phyloP scores from a whole-genome alignment of 2,888 invertebrate species.

The Achlya flavicornis region DNA sequence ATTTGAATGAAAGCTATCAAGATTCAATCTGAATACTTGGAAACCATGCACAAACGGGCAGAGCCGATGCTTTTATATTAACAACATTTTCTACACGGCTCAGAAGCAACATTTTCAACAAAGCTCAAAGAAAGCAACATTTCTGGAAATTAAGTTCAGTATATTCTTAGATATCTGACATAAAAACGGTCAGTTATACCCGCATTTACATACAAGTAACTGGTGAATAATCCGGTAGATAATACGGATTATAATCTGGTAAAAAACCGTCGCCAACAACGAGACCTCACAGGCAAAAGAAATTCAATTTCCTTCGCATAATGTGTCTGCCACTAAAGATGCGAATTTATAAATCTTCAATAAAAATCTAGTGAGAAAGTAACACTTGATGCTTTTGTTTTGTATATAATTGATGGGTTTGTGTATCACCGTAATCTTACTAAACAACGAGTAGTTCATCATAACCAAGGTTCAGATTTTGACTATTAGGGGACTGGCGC shows the following conservation, averaged over 20 bases:
- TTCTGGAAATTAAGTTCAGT: neutral
- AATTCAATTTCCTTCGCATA: slow-evolving; percentile 12
- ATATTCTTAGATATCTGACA: neutral
- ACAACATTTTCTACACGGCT: neutral
- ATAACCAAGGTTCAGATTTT: too few species aligned
- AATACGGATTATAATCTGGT: neutral
- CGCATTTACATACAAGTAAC: neutral
- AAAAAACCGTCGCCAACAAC: neutral
- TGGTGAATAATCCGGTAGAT: neutral
- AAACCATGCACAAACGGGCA: slow-evolving; percentile 21
- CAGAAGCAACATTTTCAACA: neutral
- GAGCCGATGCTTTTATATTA: neutral
- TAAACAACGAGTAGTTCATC: too few species aligned
- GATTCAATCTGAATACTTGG: slow-evolving; percentile 41
- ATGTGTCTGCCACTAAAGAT: slow-evolving; percentile 1
- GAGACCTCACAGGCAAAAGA: slow-evolving; percentile 6
- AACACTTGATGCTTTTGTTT: neutral
- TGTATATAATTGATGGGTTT: neutral
- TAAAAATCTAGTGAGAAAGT: slow-evolving; percentile 1
- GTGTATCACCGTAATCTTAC: neutral
- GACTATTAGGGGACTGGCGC: too few species aligned
- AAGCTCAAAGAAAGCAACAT: neutral
- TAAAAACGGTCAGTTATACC: neutral
- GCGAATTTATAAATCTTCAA: neutral
- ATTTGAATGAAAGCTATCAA: slow-evolving; percentile 48